These are phyloP conservation scores for Latheticus oryzae DNA, from an alignment of 2,888 invertebrate species.

Conservation along the genomic window DNA sequence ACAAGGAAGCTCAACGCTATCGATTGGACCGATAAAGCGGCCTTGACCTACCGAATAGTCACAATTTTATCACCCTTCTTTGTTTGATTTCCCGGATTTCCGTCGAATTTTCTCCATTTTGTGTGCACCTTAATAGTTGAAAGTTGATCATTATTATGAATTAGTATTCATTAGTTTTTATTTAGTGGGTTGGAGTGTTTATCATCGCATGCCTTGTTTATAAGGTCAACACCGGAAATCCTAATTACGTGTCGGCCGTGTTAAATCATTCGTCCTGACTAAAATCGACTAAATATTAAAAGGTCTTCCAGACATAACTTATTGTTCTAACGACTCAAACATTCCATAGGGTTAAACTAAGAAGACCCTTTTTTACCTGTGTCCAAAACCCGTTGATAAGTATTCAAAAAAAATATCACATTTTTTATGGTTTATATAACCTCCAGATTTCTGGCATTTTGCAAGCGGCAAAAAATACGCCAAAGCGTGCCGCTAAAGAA, in stretches of 20 bases:
- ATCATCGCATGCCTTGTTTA: constrained; percentile 31
- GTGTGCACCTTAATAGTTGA: constrained; percentile 4
- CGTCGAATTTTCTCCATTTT: constrained; percentile 7
- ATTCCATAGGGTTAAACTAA: constrained; percentile 41
- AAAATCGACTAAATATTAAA: constrained; percentile 9
- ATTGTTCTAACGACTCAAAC: constrained; percentile 32
- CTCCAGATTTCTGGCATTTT: constrained; percentile 23
- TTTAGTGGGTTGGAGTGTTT: constrained; percentile 31
- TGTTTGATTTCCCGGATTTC: constrained; percentile 12
- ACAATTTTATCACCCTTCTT: constrained; percentile 8
- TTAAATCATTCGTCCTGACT: constrained; percentile 32
- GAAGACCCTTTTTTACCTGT: constrained; percentile 40
- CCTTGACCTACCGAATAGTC: constrained; percentile 44
- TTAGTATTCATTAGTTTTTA: constrained; percentile 30
- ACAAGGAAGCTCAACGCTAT: constrained; percentile 38
- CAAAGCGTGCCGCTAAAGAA: constrained; percentile 44
- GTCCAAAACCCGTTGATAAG: constrained; percentile 24
- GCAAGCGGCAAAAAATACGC: constrained; percentile 33
- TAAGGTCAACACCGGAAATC: constrained; percentile 38
- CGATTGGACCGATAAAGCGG: constrained; percentile 41
- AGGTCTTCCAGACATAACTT: constrained; percentile 4
- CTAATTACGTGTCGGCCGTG: constrained; percentile 32
- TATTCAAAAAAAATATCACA: constrained; percentile 33
- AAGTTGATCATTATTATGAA: constrained; percentile 13
- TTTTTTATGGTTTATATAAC: too few relatives aligned